phyloP scores from a whole-genome alignment of 1,140 invertebrate genomes.

The Drosophila santomea region DNA sequence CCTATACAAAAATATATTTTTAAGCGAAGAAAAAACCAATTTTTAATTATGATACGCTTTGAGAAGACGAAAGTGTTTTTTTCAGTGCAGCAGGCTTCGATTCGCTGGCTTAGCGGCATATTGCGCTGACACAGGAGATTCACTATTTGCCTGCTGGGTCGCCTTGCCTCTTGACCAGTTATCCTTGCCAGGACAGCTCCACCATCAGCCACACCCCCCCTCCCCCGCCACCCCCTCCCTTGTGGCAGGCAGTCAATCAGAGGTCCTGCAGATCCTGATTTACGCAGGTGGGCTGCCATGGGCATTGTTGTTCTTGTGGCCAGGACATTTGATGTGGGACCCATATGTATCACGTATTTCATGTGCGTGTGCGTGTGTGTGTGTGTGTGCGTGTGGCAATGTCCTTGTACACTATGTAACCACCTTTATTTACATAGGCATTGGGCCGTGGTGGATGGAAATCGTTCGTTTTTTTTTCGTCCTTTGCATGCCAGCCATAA shows the following conservation, averaged over 20 bases:
- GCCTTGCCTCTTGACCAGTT: constrained; percentile 63
- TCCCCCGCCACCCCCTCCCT: background rate
- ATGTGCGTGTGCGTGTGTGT: constrained; percentile 12
- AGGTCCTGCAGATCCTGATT: constrained; percentile 72
- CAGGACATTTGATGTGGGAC: constrained; percentile 52
- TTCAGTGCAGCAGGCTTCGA: background rate
- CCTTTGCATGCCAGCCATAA: constrained; percentile 19
- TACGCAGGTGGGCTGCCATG: constrained; percentile 68
- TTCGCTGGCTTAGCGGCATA: constrained; percentile 25
- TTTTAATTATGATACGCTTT: too few relatives aligned
- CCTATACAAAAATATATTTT: background rate
- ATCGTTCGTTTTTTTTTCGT: constrained; percentile 14
- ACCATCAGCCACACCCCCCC: too few relatives aligned
- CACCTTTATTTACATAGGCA: constrained; percentile 47
- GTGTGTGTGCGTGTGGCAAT: constrained; percentile 5
- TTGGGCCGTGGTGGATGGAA: constrained; percentile 45
- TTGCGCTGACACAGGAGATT: constrained; percentile 29
- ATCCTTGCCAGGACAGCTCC: constrained; percentile 5
- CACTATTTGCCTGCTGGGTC: constrained; percentile 50
- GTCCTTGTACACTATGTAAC: constrained; percentile 21
- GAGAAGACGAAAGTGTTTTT: background rate
- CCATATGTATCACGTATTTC: constrained; percentile 31
- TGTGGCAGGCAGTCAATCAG: constrained; percentile 72
- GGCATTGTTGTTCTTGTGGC: constrained; percentile 65
- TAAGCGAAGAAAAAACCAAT: too few relatives aligned